Evolutionary conservation across 2,113 vertebrate species (phyloP).

Genomic region (Nanorana parkeri): DNA sequence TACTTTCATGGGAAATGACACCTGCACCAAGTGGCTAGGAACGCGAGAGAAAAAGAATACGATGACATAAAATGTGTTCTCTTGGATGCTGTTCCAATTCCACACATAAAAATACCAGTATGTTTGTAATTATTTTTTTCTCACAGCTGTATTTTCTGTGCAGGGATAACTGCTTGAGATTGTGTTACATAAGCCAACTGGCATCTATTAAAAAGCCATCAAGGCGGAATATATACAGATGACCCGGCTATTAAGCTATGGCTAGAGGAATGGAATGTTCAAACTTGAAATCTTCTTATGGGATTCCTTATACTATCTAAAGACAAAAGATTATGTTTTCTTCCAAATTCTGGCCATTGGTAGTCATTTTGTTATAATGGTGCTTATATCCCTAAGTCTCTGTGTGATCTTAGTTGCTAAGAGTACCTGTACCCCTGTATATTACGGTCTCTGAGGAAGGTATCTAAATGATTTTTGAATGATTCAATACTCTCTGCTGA

Average conservation of each 20-base stretch:
- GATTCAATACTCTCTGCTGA: too few species aligned
- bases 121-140: slow-evolving; percentile 13
- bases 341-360: too few species aligned
- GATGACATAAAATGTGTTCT: background rate
- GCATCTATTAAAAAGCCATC: background rate
- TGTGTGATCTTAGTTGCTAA: too few species aligned
- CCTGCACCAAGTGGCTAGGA: background rate
- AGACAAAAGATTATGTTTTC: too few species aligned
- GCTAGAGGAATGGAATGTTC: too few species aligned
- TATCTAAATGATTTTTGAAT: too few species aligned
- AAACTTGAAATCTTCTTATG: too few species aligned
- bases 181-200: background rate
- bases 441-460: too few species aligned
- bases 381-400: too few species aligned
- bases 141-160: slow-evolving; percentile 1
- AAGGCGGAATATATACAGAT: background rate
- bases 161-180: background rate
- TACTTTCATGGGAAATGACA: slow-evolving; percentile 46
- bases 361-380: too few species aligned
- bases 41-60: slow-evolving; percentile 37
- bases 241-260: background rate
- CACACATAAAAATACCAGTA: slow-evolving; percentile 28
- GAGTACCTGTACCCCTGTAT: too few species aligned
- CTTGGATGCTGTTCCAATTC: slow-evolving; percentile 23
- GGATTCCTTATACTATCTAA: too few species aligned